phyloP scores from a whole-genome alignment of 2,113 vertebrate genomes.

The Ploceus nigricollis region DNA sequence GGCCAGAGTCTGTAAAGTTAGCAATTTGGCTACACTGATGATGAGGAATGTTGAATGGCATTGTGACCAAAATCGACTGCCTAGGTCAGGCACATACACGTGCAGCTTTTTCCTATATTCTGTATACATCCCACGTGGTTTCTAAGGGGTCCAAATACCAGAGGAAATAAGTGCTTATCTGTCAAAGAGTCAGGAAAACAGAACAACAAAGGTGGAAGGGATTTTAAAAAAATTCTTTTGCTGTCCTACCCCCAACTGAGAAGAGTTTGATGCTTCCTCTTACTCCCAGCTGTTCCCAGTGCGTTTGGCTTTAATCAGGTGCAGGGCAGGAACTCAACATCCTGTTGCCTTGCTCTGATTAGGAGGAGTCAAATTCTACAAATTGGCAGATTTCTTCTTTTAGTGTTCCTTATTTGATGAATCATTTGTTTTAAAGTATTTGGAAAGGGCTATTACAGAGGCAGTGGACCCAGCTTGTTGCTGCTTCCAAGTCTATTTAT shows the following conservation, averaged over 20 bases:
- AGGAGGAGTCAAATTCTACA: constrained; percentile 89
- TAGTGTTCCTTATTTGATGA: constrained; percentile 80
- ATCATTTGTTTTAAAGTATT: constrained; percentile 84
- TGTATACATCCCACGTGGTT: constrained; percentile 16
- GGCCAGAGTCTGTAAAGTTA: constrained; percentile 21
- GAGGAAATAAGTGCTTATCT: constrained; percentile 74
- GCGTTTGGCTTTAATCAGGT: constrained; percentile 94
- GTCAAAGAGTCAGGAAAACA: constrained; percentile 68
- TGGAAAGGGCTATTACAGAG: constrained; percentile 72
- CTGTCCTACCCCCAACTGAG: constrained; percentile 74
- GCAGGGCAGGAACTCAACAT: constrained; percentile 88
- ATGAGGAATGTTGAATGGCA: constrained; percentile 29
- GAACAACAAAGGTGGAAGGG: constrained; percentile 68
- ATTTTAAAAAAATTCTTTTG: constrained; percentile 65
- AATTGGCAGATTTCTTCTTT: constrained; percentile 82
- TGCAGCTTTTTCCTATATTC: constrained; percentile 39
- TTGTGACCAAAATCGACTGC: not conserved
- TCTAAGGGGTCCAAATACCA: constrained; percentile 48
- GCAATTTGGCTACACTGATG: not conserved
- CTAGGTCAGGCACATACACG: not conserved
- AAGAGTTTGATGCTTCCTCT: constrained; percentile 71
- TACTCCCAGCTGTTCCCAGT: constrained; percentile 73
- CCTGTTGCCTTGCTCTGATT: constrained; percentile 90
- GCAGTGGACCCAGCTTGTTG: constrained; percentile 56
- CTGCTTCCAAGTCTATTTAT: constrained; percentile 76